Evolutionary conservation across 2,113 vertebrate genomes (phyloP), one percentile per base, ranked within the genome.

Genomic region (Onychostoma macrolepis): DNA sequence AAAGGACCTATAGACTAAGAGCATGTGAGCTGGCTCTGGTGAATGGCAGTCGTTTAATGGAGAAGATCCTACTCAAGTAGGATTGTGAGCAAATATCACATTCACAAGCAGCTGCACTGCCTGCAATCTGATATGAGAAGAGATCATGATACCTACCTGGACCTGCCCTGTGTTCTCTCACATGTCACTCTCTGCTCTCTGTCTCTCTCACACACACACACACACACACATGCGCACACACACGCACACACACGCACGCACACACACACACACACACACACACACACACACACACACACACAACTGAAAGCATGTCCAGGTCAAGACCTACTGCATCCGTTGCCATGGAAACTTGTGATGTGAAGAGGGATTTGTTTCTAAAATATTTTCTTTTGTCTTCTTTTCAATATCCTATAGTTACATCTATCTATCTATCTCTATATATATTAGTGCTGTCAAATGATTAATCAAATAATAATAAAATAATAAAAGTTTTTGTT

Each of bases 321-420:
- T 92, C 90, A 72, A 85, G 92, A 91, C 92, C 63, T 36, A 86
- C 90, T 13, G 58, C 87, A 88, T 79, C 76, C 48, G 90, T 90
- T 88, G 65, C 91, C 91, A 92, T 88, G 85, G 91, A 87, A 93
- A 94, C 93, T 76, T 88, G 50, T 85, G 83, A 87, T 85, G 87
- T 84, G 38, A 24, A 86, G 81, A 88, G 79, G 48, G 72, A 72
- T 77, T 43, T 81, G 82, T 80, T 90, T 88, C 58, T 76, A 88
- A 88, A 75, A 75, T 80, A 36, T 85, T 48, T 78, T 85, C 45
- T 86, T 77, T 80, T 69, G 76, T 86, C 63, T 84, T 41, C 83
- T n/a, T 45, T 10, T 43, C 56, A 24, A 17, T 85, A 28, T 7
- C 80, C 61, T 80, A 24, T 28, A n/a, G 15, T 10, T 38, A 56